Percentiles rank a stretch among this genome's conserved stretches.
Conservation (phyloP, 2,797 vertebrate species). For the Enteromius afrohamiltoni region DNA sequence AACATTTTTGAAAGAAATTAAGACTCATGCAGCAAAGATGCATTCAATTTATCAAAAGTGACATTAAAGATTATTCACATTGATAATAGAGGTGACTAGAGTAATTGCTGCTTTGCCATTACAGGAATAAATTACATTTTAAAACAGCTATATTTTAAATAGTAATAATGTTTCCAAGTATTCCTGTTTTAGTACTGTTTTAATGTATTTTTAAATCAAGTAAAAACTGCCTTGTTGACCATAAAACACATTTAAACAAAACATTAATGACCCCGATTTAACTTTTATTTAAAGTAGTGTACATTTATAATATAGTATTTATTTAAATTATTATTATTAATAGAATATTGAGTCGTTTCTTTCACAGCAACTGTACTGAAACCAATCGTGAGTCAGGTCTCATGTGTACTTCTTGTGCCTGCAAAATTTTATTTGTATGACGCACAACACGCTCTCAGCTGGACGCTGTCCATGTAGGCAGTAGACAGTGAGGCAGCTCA, state of each 20-base stretch:
- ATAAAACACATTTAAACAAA: not conserved
- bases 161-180: not conserved
- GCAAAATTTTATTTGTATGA: not conserved
- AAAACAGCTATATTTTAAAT: not conserved
- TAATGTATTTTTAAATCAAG: not conserved
- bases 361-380: not conserved
- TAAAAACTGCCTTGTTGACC: not conserved
- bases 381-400: not conserved
- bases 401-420: not conserved
- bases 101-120: not conserved
- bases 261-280: not conserved
- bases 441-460: not conserved
- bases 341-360: not conserved
- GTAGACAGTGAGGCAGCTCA: not conserved
- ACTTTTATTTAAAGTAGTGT: not conserved
- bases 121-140: not conserved
- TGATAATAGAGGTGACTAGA: not conserved
- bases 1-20: not conserved
- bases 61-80: not conserved
- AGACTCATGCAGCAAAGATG: not conserved
- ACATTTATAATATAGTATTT: not conserved
- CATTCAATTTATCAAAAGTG: not conserved
- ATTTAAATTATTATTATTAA: not conserved
- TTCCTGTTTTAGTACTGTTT: not conserved
- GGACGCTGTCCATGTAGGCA: not conserved